Conservation (phyloP, 2,888 invertebrate genomes). For the Caenorhabditis doughertyi region DNA sequence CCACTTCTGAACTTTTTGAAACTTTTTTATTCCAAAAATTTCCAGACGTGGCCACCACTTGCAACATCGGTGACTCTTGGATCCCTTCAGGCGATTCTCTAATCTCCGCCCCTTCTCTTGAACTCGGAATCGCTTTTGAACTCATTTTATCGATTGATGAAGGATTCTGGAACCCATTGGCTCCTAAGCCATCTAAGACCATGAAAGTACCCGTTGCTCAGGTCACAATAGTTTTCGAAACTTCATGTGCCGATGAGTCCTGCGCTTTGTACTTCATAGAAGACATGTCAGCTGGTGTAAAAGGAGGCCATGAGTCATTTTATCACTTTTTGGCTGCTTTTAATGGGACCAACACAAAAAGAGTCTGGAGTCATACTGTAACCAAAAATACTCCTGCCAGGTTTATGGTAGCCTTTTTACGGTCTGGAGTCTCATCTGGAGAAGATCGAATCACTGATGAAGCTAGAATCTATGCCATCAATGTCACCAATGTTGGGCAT, state of each 20-base stretch:
- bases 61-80: slow-evolving; percentile 84
- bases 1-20: not conserved
- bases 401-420: slow-evolving; percentile 79
- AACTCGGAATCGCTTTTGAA: slow-evolving; percentile 85
- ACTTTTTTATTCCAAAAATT: slow-evolving; percentile 5
- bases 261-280: slow-evolving; percentile 86
- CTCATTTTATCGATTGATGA: slow-evolving; percentile 84
- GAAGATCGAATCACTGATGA: slow-evolving; percentile 82
- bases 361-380: slow-evolving; percentile 74
- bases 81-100: slow-evolving; percentile 84
- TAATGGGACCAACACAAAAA: slow-evolving; percentile 76
- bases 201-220: slow-evolving; percentile 83
- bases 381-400: slow-evolving; percentile 70
- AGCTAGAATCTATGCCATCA: slow-evolving; percentile 85
- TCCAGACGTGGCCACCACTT: slow-evolving; percentile 61
- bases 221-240: slow-evolving; percentile 85
- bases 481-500: slow-evolving; percentile 85
- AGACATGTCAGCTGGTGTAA: slow-evolving; percentile 66
- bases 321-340: slow-evolving; percentile 78
- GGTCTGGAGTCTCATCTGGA: slow-evolving; percentile 73
- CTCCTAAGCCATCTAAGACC: slow-evolving; percentile 61
- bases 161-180: slow-evolving; percentile 81
- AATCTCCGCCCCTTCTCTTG: slow-evolving; percentile 84
- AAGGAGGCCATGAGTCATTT: slow-evolving; percentile 54
- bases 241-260: slow-evolving; percentile 84